These are phyloP conservation scores for Motacilla alba DNA, from an alignment of 2,113 vertebrate genomes.

Conservation along the genomic window DNA sequence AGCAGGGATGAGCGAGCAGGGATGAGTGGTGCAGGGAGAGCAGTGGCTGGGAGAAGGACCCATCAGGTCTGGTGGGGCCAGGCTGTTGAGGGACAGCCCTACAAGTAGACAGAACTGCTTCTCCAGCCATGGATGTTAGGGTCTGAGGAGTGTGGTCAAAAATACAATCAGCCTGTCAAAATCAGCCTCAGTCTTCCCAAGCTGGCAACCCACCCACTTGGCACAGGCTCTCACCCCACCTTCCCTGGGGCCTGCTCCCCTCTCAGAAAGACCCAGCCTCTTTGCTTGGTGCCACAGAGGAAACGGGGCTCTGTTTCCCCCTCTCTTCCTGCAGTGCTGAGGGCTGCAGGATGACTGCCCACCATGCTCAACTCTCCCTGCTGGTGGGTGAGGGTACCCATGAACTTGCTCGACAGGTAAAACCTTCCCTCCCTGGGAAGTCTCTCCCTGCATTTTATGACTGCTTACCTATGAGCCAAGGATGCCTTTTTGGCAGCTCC, in stretches of 20 bases:
- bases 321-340: not conserved
- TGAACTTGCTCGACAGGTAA: not conserved
- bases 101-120: rapidly evolving
- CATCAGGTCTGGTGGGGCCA: not conserved
- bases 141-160: not conserved
- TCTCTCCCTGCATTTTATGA: not conserved
- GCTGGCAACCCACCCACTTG: not conserved
- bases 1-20: not conserved
- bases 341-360: rapidly evolving
- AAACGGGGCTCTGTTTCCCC: not conserved
- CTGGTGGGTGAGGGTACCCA: not conserved
- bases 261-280: not conserved
- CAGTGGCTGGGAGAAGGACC: not conserved
- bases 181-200: not conserved
- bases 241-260: not conserved
- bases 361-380: not conserved
- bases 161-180: not conserved
- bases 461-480: slow-evolving; percentile 18
- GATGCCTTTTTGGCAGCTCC: slow-evolving; percentile 9
- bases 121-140: not conserved
- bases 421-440: slow-evolving; percentile 27
- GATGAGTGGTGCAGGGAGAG: not conserved
- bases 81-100: not conserved
- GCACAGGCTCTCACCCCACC: not conserved
- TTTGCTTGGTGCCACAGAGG: not conserved